These are phyloP conservation scores for Biston stratarius DNA, from an alignment of 2,888 invertebrate genomes.

Conservation along the genomic window DNA sequence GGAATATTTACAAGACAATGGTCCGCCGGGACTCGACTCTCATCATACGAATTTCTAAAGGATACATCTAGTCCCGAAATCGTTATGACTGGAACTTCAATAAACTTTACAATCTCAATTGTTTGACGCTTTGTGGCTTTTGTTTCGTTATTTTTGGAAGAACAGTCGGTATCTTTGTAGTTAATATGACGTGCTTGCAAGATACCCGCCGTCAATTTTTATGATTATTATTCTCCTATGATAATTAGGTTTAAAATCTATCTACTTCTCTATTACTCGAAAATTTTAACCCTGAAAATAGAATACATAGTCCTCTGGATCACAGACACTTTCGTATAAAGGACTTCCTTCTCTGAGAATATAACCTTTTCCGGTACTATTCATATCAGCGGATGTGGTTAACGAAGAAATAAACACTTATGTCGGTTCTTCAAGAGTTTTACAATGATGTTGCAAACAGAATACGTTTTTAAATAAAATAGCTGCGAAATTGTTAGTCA, in stretches of 20 bases:
- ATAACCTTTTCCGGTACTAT: slow-evolving; percentile 41
- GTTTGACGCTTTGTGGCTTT: slow-evolving; percentile 54
- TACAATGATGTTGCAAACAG: slow-evolving; percentile 31
- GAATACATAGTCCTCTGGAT: slow-evolving; percentile 24
- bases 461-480: slow-evolving; percentile 46
- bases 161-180: slow-evolving; percentile 59
- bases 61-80: slow-evolving; percentile 24
- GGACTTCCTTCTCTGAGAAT: slow-evolving; percentile 48
- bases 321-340: slow-evolving; percentile 45
- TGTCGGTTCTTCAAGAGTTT: slow-evolving; percentile 36
- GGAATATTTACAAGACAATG: slow-evolving; percentile 63
- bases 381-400: slow-evolving; percentile 38
- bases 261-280: too few species aligned
- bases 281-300: slow-evolving; percentile 23
- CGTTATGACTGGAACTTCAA: slow-evolving; percentile 54
- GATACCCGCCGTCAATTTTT: slow-evolving; percentile 21
- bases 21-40: slow-evolving; percentile 56
- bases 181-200: slow-evolving; percentile 45
- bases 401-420: slow-evolving; percentile 38
- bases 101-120: slow-evolving; percentile 72
- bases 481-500: slow-evolving; percentile 55
- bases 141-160: slow-evolving; percentile 55
- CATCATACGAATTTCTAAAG: slow-evolving; percentile 37
- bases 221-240: not conserved
- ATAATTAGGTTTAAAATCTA: not conserved